A percentile compares a stretch with the other conserved stretches of the same genome.
Evolutionary conservation across 2,888 invertebrate species (phyloP).

Genomic region (Acronicta psi): DNA sequence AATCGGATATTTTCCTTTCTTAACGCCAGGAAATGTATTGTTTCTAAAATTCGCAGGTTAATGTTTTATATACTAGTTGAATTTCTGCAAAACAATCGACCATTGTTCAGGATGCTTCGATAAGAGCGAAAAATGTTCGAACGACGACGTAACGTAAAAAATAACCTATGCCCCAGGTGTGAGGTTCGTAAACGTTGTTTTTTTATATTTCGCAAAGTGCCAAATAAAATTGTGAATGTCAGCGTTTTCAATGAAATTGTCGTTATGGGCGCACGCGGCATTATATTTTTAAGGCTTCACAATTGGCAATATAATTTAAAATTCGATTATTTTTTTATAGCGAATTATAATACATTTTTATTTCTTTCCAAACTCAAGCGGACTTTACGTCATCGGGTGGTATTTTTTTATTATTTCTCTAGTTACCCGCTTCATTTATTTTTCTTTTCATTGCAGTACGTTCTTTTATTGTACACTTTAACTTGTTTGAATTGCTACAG

Average conservation of each 20-base stretch:
- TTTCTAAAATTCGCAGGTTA: conserved; percentile 53
- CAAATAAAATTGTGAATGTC: conserved; percentile 18
- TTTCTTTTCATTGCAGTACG: conserved; percentile 11
- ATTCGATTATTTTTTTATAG: conserved; percentile 26
- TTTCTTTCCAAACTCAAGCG: conserved; percentile 16
- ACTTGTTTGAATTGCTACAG: conserved; percentile 19
- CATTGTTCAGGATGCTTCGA: conserved; percentile 75
- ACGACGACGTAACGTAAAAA: conserved; percentile 45
- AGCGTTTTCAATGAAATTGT: conserved; percentile 22
- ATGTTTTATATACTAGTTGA: conserved; percentile 79
- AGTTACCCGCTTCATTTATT: conserved; percentile 8
- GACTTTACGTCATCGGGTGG: background rate
- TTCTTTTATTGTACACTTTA: conserved; percentile 8
- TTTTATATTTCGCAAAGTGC: conserved; percentile 20
- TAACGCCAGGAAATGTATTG: conserved; percentile 59
- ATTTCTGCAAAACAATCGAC: conserved; percentile 75
- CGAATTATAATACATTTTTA: conserved; percentile 25
- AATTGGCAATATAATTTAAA: conserved; percentile 19
- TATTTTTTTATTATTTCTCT: conserved; percentile 8
- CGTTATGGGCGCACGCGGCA: conserved; percentile 2
- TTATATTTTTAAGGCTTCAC: conserved; percentile 11
- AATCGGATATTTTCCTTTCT: conserved; percentile 60
- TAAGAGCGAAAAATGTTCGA: conserved; percentile 62
- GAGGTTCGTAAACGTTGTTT: conserved; percentile 2
- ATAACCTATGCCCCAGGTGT: conserved; percentile 44